Conservation (phyloP, 2,113 vertebrate species). For the Anhinga rufa region DNA sequence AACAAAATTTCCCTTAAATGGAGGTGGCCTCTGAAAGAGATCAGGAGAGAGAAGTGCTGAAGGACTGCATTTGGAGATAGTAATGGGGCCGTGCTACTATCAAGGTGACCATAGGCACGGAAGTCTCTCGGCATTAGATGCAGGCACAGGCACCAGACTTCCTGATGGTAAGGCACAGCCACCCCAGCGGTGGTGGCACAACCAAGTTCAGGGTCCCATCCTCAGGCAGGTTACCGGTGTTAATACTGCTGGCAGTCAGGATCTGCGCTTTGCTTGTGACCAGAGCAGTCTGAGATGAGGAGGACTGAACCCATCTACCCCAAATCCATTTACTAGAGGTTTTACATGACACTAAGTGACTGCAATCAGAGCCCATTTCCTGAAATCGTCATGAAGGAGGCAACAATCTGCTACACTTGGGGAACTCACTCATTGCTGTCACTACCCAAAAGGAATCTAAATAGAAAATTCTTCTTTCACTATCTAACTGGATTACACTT, state of each 20-base stretch:
- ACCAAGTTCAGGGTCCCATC: accelerated
- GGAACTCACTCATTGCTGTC: background rate
- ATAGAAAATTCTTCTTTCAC: background rate
- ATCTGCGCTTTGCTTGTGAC: background rate
- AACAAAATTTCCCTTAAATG: background rate
- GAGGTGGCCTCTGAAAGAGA: background rate
- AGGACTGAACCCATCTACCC: background rate
- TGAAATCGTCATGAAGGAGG: background rate
- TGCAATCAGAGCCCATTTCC: background rate
- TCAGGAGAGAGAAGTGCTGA: background rate
- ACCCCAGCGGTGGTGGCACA: background rate
- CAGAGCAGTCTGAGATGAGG: background rate
- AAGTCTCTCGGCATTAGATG: background rate
- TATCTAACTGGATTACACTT: background rate
- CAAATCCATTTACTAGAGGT: background rate
- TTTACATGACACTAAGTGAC: background rate
- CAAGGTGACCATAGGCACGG: background rate
- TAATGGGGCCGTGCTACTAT: background rate
- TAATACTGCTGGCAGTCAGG: background rate
- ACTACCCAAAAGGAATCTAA: background rate
- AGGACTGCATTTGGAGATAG: background rate
- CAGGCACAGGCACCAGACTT: background rate
- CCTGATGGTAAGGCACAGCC: background rate
- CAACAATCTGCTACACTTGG: background rate
- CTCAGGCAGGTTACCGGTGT: background rate